phyloP scores from a whole-genome alignment of 2,888 invertebrate species.

The Cheilosia grossa region DNA sequence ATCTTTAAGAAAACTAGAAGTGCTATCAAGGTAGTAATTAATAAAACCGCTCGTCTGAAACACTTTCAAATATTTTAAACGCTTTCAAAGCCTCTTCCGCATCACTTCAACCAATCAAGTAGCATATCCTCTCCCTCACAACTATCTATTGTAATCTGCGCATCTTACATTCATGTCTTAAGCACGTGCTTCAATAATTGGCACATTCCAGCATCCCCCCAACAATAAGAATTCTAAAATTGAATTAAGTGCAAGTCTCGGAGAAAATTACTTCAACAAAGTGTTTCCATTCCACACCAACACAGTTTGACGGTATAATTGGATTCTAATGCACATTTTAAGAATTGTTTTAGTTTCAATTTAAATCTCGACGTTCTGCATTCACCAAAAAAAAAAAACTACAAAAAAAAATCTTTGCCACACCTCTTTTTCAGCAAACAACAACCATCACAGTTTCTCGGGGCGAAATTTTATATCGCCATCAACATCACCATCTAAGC shows the following conservation, averaged over 20 bases:
- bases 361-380: neutral
- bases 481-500: conserved; percentile 31
- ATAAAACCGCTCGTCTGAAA: neutral
- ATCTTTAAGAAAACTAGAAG: too few relatives aligned
- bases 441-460: neutral
- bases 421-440: conserved; percentile 27
- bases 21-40: neutral
- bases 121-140: too few relatives aligned
- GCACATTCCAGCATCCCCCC: neutral
- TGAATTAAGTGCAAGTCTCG: conserved; percentile 7
- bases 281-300: neutral
- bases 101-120: too few relatives aligned
- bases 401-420: conserved; percentile 12
- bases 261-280: conserved; percentile 19
- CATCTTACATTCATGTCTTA: neutral
- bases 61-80: too few relatives aligned
- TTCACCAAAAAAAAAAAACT: neutral
- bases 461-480: conserved; percentile 39
- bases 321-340: conserved; percentile 35
- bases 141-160: conserved; percentile 21
- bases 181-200: conserved; percentile 27
- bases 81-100: too few relatives aligned
- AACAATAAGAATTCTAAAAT: conserved; percentile 7
- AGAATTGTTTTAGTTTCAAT: neutral
- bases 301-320: conserved; percentile 26